Conservation (phyloP, 2,888 invertebrate species). For the Dicycla oo region DNA sequence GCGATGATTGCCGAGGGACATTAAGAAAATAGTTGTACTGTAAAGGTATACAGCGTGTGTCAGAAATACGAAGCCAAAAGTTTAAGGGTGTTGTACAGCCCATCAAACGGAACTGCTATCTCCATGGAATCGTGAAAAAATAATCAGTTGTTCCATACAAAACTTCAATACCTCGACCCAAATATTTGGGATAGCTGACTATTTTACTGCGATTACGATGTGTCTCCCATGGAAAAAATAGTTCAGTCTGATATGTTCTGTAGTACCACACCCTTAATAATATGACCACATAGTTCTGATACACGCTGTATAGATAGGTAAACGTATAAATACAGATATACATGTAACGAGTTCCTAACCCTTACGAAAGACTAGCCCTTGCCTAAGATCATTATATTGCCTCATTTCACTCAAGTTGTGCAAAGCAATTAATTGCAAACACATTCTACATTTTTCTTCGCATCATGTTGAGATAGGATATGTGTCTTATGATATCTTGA, state of each 20-base stretch:
- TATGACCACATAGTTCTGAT: background rate
- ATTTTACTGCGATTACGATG: background rate
- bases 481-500: constrained; percentile 24
- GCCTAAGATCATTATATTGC: constrained; percentile 32
- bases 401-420: constrained; percentile 39
- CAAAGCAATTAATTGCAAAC: constrained; percentile 23
- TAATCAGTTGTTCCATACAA: background rate
- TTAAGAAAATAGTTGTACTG: too few relatives aligned
- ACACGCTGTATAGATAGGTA: constrained; percentile 9
- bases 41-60: background rate
- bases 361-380: constrained; percentile 48
- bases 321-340: constrained; percentile 14
- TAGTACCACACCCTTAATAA: background rate
- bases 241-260: too few relatives aligned
- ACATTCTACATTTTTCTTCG: constrained; percentile 22
- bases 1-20: too few relatives aligned
- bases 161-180: background rate
- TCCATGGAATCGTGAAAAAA: background rate
- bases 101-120: background rate
- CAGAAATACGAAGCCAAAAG: too few relatives aligned
- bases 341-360: constrained; percentile 22
- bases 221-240: background rate
- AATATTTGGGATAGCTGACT: background rate
- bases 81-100: background rate
- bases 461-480: constrained; percentile 21